Base-by-base conservation (phyloP, 2,113 vertebrate species). In the Amphiprion ocellaris region DNA sequence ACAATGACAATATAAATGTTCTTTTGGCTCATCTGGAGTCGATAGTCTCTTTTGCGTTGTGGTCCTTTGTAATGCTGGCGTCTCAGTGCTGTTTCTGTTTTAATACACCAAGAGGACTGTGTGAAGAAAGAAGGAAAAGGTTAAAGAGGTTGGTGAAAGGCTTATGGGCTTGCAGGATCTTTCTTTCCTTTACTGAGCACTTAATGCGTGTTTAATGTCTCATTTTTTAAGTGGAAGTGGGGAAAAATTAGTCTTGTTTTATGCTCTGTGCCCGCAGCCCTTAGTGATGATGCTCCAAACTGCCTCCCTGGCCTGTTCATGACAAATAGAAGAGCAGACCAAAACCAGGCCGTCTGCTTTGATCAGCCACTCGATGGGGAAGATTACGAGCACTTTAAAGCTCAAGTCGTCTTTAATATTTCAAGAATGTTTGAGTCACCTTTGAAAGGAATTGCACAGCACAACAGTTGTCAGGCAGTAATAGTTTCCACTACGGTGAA, bases 401-500 rank as follows among this genome's bases (percentile, higher is more conserved):
- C 16, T 10, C 50, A 30, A 3, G 3, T 60, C 10, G 8, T 3
- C 52, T 69, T 77, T 80, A 69, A 82, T 73, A 80, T 78, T 81
- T 80, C 65, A 78, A 23, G 15, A 79, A 67, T 39, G 53, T 79
- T 52, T n/a, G 33, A 74, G 74, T 81, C 77, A 46, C 54, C 19
- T 64, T 33, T 59, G 44, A 47, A 63, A 68, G 61, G 53, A 66
- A 67, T 23, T 63, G 71, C 65, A 16, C 47, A 64, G 56, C 75
- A 65, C 55, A 78, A 72, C 81, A 79, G 8, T 73, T 83, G 56
- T 64, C 15, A 15, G 74, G 3, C n/a, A 53, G 26, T 74, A 83
- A 83, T 81, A 71, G 64, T 79, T 82, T 84, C 61, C 75, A 79
- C 87, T 85, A 69, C 60, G 28, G 73, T 62, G 39, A 83, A 82